Evolutionary conservation across 2,888 invertebrate genomes (phyloP).

Genomic region (Megaustenia siamemsis): DNA sequence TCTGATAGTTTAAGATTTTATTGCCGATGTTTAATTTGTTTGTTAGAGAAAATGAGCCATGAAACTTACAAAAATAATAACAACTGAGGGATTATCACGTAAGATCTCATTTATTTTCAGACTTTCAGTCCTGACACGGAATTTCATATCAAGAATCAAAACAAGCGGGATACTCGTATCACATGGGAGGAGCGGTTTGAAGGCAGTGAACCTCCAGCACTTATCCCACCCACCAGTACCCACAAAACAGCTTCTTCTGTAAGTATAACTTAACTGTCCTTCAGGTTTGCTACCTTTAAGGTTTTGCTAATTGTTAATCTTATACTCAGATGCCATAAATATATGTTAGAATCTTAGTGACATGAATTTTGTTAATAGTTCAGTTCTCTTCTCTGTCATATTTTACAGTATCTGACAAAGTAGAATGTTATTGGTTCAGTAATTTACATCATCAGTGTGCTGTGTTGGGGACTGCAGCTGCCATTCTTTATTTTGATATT

Average conservation of each 20-base stretch:
- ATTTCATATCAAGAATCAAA: conserved; percentile 81
- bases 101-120: conserved; percentile 63
- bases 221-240: conserved; percentile 60
- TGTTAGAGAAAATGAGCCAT: too few species aligned
- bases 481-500: too few species aligned
- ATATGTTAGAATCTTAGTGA: not conserved
- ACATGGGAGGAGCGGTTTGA: conserved; percentile 78
- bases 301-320: not conserved
- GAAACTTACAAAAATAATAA: not conserved
- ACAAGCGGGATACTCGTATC: conserved; percentile 67
- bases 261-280: conserved; percentile 2
- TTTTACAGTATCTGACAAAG: too few species aligned
- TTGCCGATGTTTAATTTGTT: too few species aligned
- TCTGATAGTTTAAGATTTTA: too few species aligned
- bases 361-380: not conserved
- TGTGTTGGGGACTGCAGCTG: too few species aligned
- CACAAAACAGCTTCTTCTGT: conserved; percentile 47
- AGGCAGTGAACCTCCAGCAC: conserved; percentile 62
- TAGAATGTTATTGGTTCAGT: too few species aligned
- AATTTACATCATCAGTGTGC: too few species aligned
- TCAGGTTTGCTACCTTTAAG: not conserved
- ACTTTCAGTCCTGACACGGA: conserved; percentile 81
- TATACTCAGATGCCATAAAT: not conserved
- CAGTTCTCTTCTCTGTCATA: too few species aligned
- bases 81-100: not conserved